Evolutionary conservation across 2,888 invertebrate species (phyloP).

Genomic region (Apeira syringaria): DNA sequence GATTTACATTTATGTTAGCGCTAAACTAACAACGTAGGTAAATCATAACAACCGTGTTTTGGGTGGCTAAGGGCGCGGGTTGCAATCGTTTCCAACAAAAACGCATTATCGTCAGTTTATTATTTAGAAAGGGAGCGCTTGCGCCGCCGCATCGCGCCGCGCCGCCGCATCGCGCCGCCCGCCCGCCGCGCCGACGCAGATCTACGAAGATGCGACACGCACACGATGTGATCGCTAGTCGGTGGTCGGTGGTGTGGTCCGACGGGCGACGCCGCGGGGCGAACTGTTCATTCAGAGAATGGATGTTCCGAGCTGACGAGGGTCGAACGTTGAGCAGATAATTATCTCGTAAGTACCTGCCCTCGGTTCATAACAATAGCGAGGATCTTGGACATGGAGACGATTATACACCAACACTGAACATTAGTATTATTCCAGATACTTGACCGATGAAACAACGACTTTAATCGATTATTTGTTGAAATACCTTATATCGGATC

Average conservation of each 20-base stretch:
- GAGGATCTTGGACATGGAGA: background rate
- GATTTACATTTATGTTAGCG: no score
- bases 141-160: no score
- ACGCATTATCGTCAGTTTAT: conserved; percentile 5
- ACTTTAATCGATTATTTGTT: no score
- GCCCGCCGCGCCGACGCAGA: conserved; percentile 2
- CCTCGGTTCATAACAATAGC: background rate
- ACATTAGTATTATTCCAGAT: no score
- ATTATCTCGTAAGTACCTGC: conserved; percentile 8
- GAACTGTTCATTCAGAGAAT: conserved; percentile 1
- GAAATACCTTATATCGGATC: no score
- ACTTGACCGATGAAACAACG: no score
- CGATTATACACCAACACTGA: no score
- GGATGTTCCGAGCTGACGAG: conserved; percentile 1
- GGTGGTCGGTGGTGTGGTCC: background rate
- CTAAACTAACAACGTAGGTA: no score
- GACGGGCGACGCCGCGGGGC: conserved; percentile 10
- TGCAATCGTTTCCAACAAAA: conserved; percentile 12
- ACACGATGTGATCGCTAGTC: background rate
- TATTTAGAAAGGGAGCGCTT: no score
- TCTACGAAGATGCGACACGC: background rate
- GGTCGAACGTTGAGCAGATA: conserved; percentile 10
- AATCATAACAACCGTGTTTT: no score
- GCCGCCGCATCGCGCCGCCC: no score
- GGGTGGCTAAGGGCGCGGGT: background rate